Conservation (phyloP, 1,140 invertebrate species). For the Anagrus nilaparvatae region DNA sequence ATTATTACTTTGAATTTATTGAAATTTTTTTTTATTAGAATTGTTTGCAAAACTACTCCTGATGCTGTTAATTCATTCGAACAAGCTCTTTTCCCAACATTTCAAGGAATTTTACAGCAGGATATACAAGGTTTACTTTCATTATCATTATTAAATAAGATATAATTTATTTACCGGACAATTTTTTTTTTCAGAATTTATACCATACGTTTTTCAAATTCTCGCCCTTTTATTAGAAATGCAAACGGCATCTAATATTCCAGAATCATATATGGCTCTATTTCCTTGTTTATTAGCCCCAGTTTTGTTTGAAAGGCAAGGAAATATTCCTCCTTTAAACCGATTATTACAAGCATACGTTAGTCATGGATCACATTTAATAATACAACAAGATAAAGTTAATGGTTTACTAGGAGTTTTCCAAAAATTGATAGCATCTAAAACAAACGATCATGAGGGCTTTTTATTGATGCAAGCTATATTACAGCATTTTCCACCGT, state of each 20-base stretch:
- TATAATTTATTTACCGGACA: constrained; percentile 3
- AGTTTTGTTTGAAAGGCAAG: constrained; percentile 82
- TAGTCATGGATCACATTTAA: constrained; percentile 58
- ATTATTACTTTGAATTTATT: background rate
- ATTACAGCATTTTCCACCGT: constrained; percentile 63
- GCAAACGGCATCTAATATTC: constrained; percentile 47
- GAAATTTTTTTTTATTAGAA: constrained; percentile 42
- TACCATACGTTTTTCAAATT: constrained; percentile 97
- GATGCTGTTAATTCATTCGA: constrained; percentile 81
- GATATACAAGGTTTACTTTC: constrained; percentile 71
- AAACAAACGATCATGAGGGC: constrained; percentile 92
- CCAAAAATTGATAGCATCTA: constrained; percentile 92
- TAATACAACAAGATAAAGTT: constrained; percentile 60
- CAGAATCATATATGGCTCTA: constrained; percentile 78
- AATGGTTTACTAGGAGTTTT: constrained; percentile 86
- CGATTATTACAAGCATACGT: constrained; percentile 81
- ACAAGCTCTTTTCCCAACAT: constrained; percentile 81
- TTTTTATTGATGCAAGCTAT: constrained; percentile 83
- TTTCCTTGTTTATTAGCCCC: constrained; percentile 82
- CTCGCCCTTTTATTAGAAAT: constrained; percentile 84
- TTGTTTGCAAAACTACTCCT: constrained; percentile 74
- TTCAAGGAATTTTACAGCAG: constrained; percentile 85
- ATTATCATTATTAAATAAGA: constrained; percentile 11
- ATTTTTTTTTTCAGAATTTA: constrained; percentile 65
- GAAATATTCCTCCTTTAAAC: constrained; percentile 85